Evolutionary conservation across 2,797 vertebrate species (phyloP), one percentile per base, ranked within the genome.

Genomic region (Gallinago solitaria): DNA sequence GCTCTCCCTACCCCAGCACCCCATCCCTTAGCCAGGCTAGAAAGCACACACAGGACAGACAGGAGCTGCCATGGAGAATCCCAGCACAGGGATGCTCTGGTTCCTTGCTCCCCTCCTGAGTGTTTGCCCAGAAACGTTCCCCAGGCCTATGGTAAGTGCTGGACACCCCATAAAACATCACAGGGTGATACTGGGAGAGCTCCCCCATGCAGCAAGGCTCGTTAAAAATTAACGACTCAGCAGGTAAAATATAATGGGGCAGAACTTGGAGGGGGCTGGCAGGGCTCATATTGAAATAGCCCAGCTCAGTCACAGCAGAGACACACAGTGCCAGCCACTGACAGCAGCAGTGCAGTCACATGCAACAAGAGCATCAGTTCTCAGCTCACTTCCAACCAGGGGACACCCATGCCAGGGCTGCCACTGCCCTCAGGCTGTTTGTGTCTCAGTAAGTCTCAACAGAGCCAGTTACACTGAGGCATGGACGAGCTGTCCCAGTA

Each of bases 1-100:
- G 50, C 17, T 60, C 28, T 39, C 80, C 39, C 54, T 67, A 19
- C 41, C 39, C 33, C 43, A 69, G 24, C 47, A 37, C 27, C 68
- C 33, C 45, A 53, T 56, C 50, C 59, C 37, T 76, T 16, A 43
- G 6, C 23, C 13, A 14, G 33, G 77, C 18, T 87, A 4, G 10
- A 69, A 76, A 88, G 68, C 53, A 87, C 0, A 0, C 51, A 35
- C 73, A 81, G 86, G 76, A 83, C 71, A 45, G 64, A 79, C 56
- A 77, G 86, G 64, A 88, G 86, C 65, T 32, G 41, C 63, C 71
- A 67, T 74, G 86, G 86, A 92, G 89, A 82, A 92, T 65, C 63
- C 78, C 59, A 91, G 67, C 37, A 12, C 59, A 65, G 41, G 70
- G 71, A 87, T 85, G 76, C 54, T 93, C 39, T 1, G 1, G 41